Evolutionary conservation across 2,888 invertebrate genomes (phyloP).

Genomic region (Netelia fuscicornis): DNA sequence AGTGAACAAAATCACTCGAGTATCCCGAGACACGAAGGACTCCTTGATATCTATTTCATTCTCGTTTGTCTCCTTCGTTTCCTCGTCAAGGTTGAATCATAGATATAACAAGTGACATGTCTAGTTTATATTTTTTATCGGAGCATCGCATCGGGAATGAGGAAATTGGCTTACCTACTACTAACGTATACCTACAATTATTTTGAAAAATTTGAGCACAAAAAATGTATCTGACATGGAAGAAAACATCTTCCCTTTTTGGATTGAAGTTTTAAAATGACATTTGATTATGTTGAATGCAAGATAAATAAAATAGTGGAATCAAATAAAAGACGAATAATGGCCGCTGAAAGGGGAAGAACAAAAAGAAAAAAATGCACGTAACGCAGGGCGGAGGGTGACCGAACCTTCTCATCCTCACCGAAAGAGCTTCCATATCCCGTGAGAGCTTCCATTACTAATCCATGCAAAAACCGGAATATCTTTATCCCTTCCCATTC

Average conservation of each 20-base stretch:
- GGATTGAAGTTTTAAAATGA: not conserved
- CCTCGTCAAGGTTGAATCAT: not conserved
- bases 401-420: constrained; percentile 60
- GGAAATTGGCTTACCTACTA: not conserved
- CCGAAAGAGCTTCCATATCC: constrained; percentile 82
- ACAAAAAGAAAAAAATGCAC: constrained; percentile 15
- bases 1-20: not conserved
- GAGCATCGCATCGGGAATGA: not conserved
- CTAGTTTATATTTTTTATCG: not conserved
- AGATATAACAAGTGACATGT: not conserved
- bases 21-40: not conserved
- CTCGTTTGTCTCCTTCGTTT: not conserved
- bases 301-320: constrained; percentile 47
- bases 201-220: too few species aligned
- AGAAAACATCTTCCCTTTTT: too few species aligned
- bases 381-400: constrained; percentile 41
- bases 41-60: not conserved
- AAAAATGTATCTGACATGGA: too few species aligned
- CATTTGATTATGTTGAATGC: not conserved
- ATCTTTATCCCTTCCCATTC: constrained; percentile 83
- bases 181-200: too few species aligned
- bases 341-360: not conserved
- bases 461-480: constrained; percentile 85
- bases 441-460: constrained; percentile 84
- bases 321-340: constrained; percentile 40